phyloP scores from a whole-genome alignment of 1,140 invertebrate species.

The Drosophila equinoxialis region DNA sequence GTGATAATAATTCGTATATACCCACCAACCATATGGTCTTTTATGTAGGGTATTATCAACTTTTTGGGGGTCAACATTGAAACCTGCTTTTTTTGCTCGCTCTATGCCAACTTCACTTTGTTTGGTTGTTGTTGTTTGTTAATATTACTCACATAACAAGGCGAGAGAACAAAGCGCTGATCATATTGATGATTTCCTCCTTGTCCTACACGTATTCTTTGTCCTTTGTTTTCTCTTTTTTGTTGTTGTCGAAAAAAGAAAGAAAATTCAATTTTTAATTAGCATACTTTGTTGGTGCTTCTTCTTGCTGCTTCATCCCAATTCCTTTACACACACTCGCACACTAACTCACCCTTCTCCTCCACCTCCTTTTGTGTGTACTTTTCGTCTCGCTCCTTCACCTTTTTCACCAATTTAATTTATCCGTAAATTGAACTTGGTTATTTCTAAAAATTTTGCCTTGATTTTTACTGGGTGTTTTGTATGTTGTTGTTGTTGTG shows the following conservation, averaged over 20 bases:
- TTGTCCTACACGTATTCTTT: conserved; percentile 32
- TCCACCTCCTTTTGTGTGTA: conserved; percentile 13
- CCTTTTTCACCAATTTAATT: not conserved
- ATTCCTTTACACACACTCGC: conserved; percentile 15
- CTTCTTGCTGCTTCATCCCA: not conserved
- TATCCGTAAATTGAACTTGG: too few species aligned
- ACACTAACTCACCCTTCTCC: conserved; percentile 7
- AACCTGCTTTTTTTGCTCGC: conserved; percentile 35
- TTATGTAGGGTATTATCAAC: conserved; percentile 3
- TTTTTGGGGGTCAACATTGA: conserved; percentile 69
- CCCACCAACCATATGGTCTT: not conserved
- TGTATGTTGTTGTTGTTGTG: too few species aligned
- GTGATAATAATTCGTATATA: not conserved
- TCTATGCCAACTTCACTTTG: conserved; percentile 22
- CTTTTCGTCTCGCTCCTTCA: not conserved
- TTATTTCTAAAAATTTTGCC: not conserved
- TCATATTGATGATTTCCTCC: conserved; percentile 67
- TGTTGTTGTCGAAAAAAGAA: too few species aligned
- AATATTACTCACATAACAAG: conserved; percentile 76
- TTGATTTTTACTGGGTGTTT: not conserved
- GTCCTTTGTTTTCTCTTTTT: conserved; percentile 7
- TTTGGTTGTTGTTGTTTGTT: conserved; percentile 31
- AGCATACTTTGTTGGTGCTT: conserved; percentile 16
- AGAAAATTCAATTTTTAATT: conserved; percentile 35
- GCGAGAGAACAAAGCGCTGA: conserved; percentile 75